Conservation (phyloP, 2,888 invertebrate species). For the Electrophaes corylata region DNA sequence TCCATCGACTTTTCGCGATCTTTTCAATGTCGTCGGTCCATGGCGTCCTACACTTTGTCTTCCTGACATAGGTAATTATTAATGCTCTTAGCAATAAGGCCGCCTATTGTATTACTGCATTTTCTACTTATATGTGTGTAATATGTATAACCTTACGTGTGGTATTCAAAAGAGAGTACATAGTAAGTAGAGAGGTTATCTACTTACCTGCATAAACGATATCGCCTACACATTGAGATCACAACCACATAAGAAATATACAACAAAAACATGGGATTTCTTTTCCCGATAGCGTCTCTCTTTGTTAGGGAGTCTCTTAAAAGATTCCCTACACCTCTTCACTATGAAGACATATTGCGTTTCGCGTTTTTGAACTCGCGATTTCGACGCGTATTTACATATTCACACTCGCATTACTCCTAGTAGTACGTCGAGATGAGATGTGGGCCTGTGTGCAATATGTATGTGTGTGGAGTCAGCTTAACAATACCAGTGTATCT, state of each 20-base stretch:
- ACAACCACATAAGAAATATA: too few species aligned
- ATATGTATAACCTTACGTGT: too few species aligned
- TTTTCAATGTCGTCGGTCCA: too few species aligned
- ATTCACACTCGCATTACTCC: constrained; percentile 83
- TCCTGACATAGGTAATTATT: too few species aligned
- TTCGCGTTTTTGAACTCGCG: constrained; percentile 83
- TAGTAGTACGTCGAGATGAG: constrained; percentile 79
- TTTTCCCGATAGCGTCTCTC: constrained; percentile 66
- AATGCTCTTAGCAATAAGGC: too few species aligned
- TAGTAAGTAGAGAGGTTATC: too few species aligned
- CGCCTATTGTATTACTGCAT: too few species aligned
- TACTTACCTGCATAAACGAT: constrained; percentile 32
- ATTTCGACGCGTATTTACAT: constrained; percentile 82
- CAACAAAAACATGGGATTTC: constrained; percentile 71
- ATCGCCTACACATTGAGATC: constrained; percentile 53
- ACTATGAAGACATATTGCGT: constrained; percentile 83
- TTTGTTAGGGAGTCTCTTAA: constrained; percentile 72
- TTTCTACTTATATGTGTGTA: too few species aligned
- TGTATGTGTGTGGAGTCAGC: constrained; percentile 66
- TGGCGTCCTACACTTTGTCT: too few species aligned
- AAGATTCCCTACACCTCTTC: constrained; percentile 75
- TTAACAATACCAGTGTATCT: constrained; percentile 68
- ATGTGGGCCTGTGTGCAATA: constrained; percentile 68
- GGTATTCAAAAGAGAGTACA: too few species aligned
- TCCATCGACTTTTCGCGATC: too few species aligned